phyloP scores from a whole-genome alignment of 1,140 invertebrate species.

The Anagrus nilaparvatae region DNA sequence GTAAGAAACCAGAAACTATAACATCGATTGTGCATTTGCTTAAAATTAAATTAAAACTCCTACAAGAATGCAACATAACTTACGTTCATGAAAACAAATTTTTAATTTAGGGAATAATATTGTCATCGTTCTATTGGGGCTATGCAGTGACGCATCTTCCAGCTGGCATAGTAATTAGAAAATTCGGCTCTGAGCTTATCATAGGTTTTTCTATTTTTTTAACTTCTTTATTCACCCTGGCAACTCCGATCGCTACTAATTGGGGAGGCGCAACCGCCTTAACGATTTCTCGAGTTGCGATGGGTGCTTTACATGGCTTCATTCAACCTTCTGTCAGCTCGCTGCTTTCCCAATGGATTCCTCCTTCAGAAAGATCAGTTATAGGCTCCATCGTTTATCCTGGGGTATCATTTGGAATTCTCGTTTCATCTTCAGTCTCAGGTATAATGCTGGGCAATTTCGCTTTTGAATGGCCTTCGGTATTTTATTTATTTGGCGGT shows the following conservation, averaged over 20 bases:
- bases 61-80: too few species aligned
- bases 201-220: constrained; percentile 65
- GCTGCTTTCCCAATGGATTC: constrained; percentile 65
- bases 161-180: constrained; percentile 56
- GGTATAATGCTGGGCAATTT: constrained; percentile 57
- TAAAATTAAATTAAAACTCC: too few species aligned
- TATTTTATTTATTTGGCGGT: constrained; percentile 77
- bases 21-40: too few species aligned
- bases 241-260: constrained; percentile 50
- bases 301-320: constrained; percentile 66
- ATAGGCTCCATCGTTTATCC: constrained; percentile 66
- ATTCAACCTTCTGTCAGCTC: constrained; percentile 67
- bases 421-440: constrained; percentile 62
- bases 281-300: constrained; percentile 54
- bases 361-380: constrained; percentile 57
- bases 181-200: constrained; percentile 67
- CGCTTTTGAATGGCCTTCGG: constrained; percentile 56
- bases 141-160: constrained; percentile 51
- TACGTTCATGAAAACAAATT: too few species aligned
- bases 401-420: constrained; percentile 61
- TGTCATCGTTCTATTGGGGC: constrained; percentile 52
- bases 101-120: constrained; percentile 45
- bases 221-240: constrained; percentile 62
- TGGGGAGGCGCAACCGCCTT: constrained; percentile 49
- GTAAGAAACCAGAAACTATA: neutral